Evolutionary conservation across 2,888 invertebrate species (phyloP), one percentile per base, ranked within the genome.

Genomic region (Eupithecia centaureata): DNA sequence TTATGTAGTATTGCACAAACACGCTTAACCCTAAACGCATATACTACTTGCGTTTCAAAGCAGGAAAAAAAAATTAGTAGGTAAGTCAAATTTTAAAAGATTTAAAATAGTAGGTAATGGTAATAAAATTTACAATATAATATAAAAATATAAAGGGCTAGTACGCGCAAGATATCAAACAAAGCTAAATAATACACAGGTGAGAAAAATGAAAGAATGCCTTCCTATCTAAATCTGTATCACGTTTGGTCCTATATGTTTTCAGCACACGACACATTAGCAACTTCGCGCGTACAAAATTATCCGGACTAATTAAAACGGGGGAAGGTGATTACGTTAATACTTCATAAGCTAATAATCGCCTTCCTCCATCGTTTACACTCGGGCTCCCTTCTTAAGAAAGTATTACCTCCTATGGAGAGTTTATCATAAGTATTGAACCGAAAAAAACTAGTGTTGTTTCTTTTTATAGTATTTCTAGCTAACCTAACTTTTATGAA

Each of bases 261-360:
- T 38, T 38, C 28, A 51, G 28, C 33, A 35, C 35, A 56, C 63
- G 61, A 62, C 68, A 64, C 35, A 68, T 67, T 67, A 64, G 54
- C 61, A 61, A 61, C 61, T 59, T 57, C n/a, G 51, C 62, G 62
- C 65, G 63, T 62, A 62, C 61, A 61, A 63, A 66, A 64, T 73
- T 68, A 71, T 70, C 71, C 67, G 35, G 15, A 59, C 66, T 71
- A 68, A 73, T 73, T 68, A 70, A 65, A 71, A 63, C 60, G 65
- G 65, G 54, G 25, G 61, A 60, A 61, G 60, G 65, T 58, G 66
- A 64, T 8, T 28, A 56, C 61, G 62, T 59, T 63, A 60, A 32
- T 42, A 64, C 65, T 69, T 63, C 65, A 64, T 60, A 54, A 51
- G 67, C 69, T 64, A 58, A 68, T 66, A 68, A 64, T 71, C 63